Percentiles rank a stretch among this genome's conserved stretches.
Conservation (phyloP, 1,140 invertebrate species). For the Lethocerus indicus region DNA sequence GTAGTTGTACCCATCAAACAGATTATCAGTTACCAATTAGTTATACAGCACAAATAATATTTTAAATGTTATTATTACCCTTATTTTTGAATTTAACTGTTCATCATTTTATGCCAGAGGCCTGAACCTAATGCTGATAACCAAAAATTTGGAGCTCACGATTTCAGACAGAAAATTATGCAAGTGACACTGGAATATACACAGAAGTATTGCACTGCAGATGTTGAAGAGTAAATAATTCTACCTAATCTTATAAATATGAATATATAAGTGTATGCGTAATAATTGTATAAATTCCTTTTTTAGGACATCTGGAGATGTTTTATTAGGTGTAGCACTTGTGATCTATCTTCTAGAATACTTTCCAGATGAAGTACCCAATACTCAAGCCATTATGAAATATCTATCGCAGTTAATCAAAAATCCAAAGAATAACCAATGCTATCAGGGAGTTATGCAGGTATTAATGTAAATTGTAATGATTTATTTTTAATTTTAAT, state of each 20-base stretch:
- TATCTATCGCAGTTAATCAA: neutral
- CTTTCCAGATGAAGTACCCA: slow-evolving; percentile 12
- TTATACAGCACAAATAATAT: neutral
- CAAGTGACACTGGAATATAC: slow-evolving; percentile 50
- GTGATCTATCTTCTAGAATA: slow-evolving; percentile 52
- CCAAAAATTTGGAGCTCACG: slow-evolving; percentile 4
- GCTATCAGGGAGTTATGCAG: slow-evolving; percentile 17
- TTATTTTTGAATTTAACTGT: neutral
- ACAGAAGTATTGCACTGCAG: slow-evolving; percentile 38
- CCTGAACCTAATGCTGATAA: neutral
- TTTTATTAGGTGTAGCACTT: slow-evolving; percentile 45
- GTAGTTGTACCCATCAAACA: neutral
- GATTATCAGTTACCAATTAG: no score
- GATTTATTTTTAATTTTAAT: slow-evolving; percentile 1
- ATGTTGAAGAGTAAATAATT: slow-evolving; percentile 29
- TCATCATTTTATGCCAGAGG: slow-evolving; percentile 7
- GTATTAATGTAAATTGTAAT: slow-evolving; percentile 4
- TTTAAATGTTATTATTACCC: neutral
- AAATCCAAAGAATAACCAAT: slow-evolving; percentile 3
- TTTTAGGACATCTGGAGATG: slow-evolving; percentile 38
- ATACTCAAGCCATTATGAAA: slow-evolving; percentile 1
- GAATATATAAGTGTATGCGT: no score
- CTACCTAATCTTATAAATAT: no score
- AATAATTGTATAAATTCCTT: slow-evolving; percentile 18
- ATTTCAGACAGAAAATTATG: slow-evolving; percentile 12